Evolutionary conservation across 2,888 invertebrate genomes (phyloP), one percentile per base, ranked within the genome.

Genomic region (Dasysyrphus tricinctus): DNA sequence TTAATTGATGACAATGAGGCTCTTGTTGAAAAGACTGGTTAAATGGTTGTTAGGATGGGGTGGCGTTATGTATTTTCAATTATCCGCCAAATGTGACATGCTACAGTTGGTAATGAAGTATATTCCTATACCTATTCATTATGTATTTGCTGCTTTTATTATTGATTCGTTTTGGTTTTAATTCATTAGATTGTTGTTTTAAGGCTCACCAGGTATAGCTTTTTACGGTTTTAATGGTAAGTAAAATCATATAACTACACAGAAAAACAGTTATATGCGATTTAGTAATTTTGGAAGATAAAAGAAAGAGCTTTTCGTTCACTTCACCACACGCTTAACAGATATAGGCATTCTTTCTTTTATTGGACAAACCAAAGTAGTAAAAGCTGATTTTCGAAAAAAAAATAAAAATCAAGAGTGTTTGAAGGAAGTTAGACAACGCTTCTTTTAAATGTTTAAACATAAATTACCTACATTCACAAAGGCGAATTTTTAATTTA

Each of bases 41-140:
- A 79, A 75, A 63, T 78, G 74, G 42, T 42, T 65, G 32, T 47
- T 44, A 47, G 44, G 49, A 57, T 29, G 74, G 82, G 86, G 86
- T 82, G 82, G 86, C 61, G 78, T 78, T 82, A 79, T 82, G 44
- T 79, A 47, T 75, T 86, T 86, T 86, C 82, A 86, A 86, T 86
- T 86, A 86, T 42, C 73, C 63, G 57, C 74, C 24, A 54, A 69
- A 54, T 69, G 14, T 54, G 69, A 34, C 34, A 61, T 61, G 57
- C 59, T 57, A 49, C 42, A 51, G 49, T 67, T 67, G 57, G 54
- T 78, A 73, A 61, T 61, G 34, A 47, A 73, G 57, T 73, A 54
- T 32, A 54, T 32, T 37, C 5, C 5, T 29, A 24, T 44, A 42
- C n/a, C 12, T 57, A n/a, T 37, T 37, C 24, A 24, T 59, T 34